phyloP scores from a whole-genome alignment of 2,888 invertebrate species.

The Periphyllus acericola region DNA sequence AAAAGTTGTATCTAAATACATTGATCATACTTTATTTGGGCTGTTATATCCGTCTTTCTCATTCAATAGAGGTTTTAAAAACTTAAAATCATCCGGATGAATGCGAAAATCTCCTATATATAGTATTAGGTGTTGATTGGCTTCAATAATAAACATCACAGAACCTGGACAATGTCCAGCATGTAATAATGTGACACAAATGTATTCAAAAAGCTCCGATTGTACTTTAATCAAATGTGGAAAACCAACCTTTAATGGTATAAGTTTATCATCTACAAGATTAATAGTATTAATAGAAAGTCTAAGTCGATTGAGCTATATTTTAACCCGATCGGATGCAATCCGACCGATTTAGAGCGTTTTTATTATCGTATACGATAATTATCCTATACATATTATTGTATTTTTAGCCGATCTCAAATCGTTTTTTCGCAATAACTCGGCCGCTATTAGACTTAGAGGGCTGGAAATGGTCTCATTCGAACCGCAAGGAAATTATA shows the following conservation, averaged over 20 bases:
- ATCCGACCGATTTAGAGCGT: no score
- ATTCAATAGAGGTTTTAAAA: slow-evolving; percentile 71
- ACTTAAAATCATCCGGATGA: slow-evolving; percentile 70
- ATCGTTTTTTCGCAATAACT: no score
- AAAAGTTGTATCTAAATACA: slow-evolving; percentile 87
- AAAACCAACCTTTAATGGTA: slow-evolving; percentile 65
- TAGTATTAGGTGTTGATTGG: slow-evolving; percentile 71
- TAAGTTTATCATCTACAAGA: slow-evolving; percentile 64
- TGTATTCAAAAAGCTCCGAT: slow-evolving; percentile 64
- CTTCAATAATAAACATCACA: slow-evolving; percentile 84
- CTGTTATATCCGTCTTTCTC: slow-evolving; percentile 66
- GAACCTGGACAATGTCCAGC: slow-evolving; percentile 88
- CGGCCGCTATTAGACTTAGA: no score
- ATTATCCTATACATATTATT: no score
- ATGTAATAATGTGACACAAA: slow-evolving; percentile 76
- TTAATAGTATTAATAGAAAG: no score
- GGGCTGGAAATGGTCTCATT: no score
- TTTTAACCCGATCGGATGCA: no score
- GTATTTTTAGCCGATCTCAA: no score
- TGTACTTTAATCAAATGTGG: slow-evolving; percentile 65
- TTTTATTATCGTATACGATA: no score
- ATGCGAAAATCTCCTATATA: slow-evolving; percentile 87
- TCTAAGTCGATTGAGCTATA: no score
- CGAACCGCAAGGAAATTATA: no score
- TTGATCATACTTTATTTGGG: slow-evolving; percentile 71